Evolutionary conservation across 1,140 invertebrate species (phyloP), one percentile per base, ranked within the genome.

Genomic region (Samia ricini): DNA sequence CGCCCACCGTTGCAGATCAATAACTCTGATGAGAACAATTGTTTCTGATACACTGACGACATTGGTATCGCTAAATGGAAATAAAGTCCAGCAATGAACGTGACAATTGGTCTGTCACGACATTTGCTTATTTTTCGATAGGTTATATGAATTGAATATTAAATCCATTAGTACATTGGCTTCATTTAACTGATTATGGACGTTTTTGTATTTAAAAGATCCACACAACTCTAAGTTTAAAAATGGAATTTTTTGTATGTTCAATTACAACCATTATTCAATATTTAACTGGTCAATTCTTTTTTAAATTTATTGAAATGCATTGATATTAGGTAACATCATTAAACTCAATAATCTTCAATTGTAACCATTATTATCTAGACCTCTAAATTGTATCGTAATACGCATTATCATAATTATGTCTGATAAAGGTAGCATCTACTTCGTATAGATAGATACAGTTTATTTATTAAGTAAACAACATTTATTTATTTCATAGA

Each of bases 81-180:
- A 42, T 42, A 42, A 15, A 42, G n/a, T 42, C n/a, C 15, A 42
- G 33, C 33, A 42, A 42, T 42, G n/a, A 36, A 36, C 15, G 56
- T 57, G 56, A 57, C 26, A 57, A 57, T 57, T 36, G 19, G 36
- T 36, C 36, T 19, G 24, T 57, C 56, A 57, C 56, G 56, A 57
- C 33, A 21, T 42, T 36, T 57, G 56, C 8, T 36, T 15, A 36
- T 57, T 26, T 42, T 57, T 57, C 56, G 26, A 18, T n/a, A 57
- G n/a, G 20, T 33, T 26, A 21, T 56, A 57, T 20, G 33, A 57
- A 57, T 57, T 57, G 10, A 57, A 20, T 36, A 42, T 42, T 42
- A 42, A 42, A 42, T 15, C 33, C 15, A 42, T 42, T 15, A 42
- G 33, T 42, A 56, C 12, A 12, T 56, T 52, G 21, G 10, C 20